Conservation (phyloP, 2,888 invertebrate species). For the Caenorhabditis sp. region DNA sequence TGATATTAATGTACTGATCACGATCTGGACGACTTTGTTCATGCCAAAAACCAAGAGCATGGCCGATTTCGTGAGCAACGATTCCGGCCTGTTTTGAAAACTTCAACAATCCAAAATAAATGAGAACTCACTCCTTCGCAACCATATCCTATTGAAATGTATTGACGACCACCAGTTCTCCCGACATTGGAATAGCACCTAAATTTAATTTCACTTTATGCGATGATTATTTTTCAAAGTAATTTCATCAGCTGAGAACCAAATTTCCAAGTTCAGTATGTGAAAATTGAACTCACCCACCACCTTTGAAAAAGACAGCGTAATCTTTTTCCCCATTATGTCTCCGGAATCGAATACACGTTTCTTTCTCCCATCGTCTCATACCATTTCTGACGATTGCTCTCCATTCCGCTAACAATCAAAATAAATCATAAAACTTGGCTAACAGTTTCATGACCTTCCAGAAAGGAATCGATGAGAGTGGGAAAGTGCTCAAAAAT, state of each 20-base stretch:
- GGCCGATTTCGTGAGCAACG: constrained; percentile 60
- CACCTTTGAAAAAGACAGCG: constrained; percentile 44
- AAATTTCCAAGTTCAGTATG: no score
- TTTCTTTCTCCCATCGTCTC: constrained; percentile 54
- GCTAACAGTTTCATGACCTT: background rate
- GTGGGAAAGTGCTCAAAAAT: no score
- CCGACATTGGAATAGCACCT: constrained; percentile 62
- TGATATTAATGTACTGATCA: constrained; percentile 53
- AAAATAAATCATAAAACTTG: constrained; percentile 2
- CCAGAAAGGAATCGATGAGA: no score
- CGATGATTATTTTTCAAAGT: no score
- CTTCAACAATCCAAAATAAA: no score
- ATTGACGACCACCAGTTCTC: constrained; percentile 56
- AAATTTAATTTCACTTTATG: no score
- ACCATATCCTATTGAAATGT: constrained; percentile 58
- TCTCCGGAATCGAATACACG: constrained; percentile 51
- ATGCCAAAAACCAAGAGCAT: constrained; percentile 61
- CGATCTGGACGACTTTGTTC: constrained; percentile 57
- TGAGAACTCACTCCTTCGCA: constrained; percentile 51
- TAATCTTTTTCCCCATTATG: constrained; percentile 36
- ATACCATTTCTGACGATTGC: constrained; percentile 46
- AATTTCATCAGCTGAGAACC: no score
- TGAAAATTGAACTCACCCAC: constrained; percentile 44
- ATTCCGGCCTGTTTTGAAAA: constrained; percentile 58
- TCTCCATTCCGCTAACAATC: constrained; percentile 52